Conservation (phyloP, 1,140 invertebrate genomes). For the Orchestia grillus region DNA sequence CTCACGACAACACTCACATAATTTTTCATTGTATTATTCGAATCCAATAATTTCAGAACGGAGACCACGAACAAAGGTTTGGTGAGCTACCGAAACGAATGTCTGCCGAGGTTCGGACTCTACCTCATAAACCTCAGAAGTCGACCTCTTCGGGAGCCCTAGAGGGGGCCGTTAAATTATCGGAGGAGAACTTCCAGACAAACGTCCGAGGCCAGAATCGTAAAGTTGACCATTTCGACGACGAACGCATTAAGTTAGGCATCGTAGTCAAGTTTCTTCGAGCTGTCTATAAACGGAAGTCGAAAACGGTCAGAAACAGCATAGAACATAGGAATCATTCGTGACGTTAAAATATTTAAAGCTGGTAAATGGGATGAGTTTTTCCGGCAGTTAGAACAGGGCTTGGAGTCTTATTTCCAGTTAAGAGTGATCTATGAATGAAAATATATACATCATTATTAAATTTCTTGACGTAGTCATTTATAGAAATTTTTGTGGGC, state of each 20-base stretch:
- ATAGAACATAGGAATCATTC: neutral
- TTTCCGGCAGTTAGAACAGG: neutral
- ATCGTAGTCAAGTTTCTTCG: neutral
- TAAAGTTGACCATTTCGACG: neutral
- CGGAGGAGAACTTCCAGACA: neutral
- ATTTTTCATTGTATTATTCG: neutral
- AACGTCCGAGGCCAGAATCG: neutral
- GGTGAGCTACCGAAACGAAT: conserved; percentile 16
- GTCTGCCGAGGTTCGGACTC: neutral
- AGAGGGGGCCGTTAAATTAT: neutral
- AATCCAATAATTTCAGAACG: neutral
- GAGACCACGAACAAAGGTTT: neutral
- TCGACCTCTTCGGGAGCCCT: conserved; percentile 16
- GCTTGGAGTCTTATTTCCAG: neutral
- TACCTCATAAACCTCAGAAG: conserved; percentile 19
- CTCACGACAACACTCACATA: neutral
- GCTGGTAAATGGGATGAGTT: neutral
- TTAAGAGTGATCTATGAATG: neutral
- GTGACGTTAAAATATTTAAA: neutral
- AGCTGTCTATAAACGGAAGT: neutral
- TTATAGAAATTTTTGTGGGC: neutral
- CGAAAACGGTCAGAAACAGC: neutral
- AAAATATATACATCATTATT: neutral
- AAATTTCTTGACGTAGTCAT: neutral
- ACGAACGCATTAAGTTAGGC: neutral